These are phyloP conservation scores for Nemopilema nomurai DNA, from an alignment of 30 jellyfish, hydroid and myxozoan species.

Conservation along the genomic window DNA sequence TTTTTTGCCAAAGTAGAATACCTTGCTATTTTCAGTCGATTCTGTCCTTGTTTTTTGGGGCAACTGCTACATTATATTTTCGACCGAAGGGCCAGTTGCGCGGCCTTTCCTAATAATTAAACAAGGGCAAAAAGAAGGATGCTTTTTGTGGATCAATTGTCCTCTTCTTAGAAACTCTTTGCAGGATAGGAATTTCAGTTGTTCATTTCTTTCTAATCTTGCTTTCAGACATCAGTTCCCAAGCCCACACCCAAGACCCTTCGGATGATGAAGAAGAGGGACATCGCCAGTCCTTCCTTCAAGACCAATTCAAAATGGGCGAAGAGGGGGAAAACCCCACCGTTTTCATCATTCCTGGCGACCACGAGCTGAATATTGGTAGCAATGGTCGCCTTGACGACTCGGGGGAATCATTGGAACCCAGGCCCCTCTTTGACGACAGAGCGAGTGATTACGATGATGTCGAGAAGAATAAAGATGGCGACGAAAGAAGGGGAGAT, in stretches of 20 bases:
- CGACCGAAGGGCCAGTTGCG: no score
- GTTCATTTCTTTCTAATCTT: background rate
- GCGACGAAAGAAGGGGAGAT: slow-evolving; percentile 14
- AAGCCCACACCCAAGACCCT: background rate
- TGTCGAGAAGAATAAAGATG: slow-evolving; percentile 9
- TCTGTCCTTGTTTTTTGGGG: no score
- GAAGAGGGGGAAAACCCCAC: slow-evolving; percentile 60
- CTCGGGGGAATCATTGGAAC: slow-evolving; percentile 46
- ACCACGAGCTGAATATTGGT: slow-evolving; percentile 33
- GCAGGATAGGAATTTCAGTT: no score
- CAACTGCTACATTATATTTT: no score
- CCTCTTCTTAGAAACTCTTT: no score
- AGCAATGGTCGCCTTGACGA: slow-evolving; percentile 59
- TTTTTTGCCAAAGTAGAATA: no score
- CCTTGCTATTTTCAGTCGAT: no score
- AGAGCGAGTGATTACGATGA: slow-evolving; percentile 36
- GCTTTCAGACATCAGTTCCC: slow-evolving; percentile 51
- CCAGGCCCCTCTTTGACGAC: slow-evolving; percentile 40
- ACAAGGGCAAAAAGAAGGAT: no score
- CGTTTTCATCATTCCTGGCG: slow-evolving; percentile 58
- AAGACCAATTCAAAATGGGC: slow-evolving; percentile 32
- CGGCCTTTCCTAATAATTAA: no score
- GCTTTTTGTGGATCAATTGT: no score
- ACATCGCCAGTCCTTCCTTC: slow-evolving; percentile 3
- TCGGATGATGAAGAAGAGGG: slow-evolving; percentile 42